These are phyloP conservation scores for Apostichopus parvimensis DNA, from an alignment of 35 echinoderm and acorn worm species.

Conservation along the genomic window DNA sequence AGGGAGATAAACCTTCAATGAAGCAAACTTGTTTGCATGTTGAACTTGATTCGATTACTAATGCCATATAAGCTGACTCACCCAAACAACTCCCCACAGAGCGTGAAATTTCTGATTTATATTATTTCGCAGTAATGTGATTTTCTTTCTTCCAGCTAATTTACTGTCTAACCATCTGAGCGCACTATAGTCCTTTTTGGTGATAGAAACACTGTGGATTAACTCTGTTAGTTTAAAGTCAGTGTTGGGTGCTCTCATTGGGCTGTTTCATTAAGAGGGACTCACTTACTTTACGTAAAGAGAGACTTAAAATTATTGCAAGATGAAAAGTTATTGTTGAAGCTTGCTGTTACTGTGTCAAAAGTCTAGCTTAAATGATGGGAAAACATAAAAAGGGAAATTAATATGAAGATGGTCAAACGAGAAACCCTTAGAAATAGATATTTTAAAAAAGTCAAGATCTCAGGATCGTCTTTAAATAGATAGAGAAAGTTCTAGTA, in stretches of 20 bases:
- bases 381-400: too few species aligned
- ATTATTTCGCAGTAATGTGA: constrained; percentile 10
- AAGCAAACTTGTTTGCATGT: constrained; percentile 19
- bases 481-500: too few species aligned
- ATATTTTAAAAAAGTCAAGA: too few species aligned
- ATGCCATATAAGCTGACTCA: constrained; percentile 9
- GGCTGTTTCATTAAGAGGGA: neutral
- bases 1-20: neutral
- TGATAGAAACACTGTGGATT: neutral
- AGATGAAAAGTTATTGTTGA: too few species aligned
- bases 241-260: neutral
- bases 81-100: neutral
- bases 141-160: constrained; percentile 33
- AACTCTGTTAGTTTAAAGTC: neutral
- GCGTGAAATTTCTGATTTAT: constrained; percentile 25
- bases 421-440: too few species aligned
- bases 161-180: neutral
- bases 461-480: too few species aligned
- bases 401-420: too few species aligned
- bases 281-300: neutral
- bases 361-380: too few species aligned
- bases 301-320: too few species aligned
- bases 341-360: too few species aligned
- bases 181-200: neutral
- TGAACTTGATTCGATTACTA: constrained; percentile 32